Evolutionary conservation across 64 coral and sea anemone genomes (phyloP), one percentile per base, ranked within the genome.

Genomic region (Porites australiensis): DNA sequence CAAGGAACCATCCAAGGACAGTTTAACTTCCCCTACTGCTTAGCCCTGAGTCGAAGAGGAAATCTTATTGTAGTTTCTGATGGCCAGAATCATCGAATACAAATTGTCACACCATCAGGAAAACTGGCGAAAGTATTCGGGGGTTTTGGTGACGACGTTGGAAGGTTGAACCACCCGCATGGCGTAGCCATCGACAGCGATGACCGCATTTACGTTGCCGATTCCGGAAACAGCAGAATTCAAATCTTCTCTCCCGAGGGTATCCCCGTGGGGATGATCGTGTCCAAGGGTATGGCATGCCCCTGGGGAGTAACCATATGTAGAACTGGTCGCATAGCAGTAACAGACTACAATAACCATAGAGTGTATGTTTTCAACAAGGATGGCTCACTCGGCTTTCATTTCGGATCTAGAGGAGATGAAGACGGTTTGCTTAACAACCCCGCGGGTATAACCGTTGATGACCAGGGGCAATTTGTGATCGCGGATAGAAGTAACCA

Each of bases 271-370:
- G 62, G 77, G 14, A 96, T 88, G 82, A 73, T 96, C 19, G 78
- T 50, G 37, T 65, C 70, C 9, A 75, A 79, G 58, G 79, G 74
- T 44, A 51, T 82, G 37, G 87, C 76, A 72, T 86, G 84, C 27
- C 94, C 94, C 13, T 96, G 94, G 94, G 94, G 94, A 8, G 68
- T 96, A 0, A 79, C 82, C 12, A 64, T 96, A 50, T 63, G 75
- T 55, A 61, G 20, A 20, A 66, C 64, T 46, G 68, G 89, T 51
- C 90, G 88, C 19, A 82, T 96, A 8, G 89, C 82, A 6, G 86
- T 89, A n/a, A 96, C 82, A 19, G 94, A 95, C 64, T 95, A 95
- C 23, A 95, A 95, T 20, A 78, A 92, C 49, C 94, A 92, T 61
- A 92, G 54, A 61, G 84, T 96, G 1, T 79, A 72, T 64, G 84